Base-by-base conservation (phyloP, 30 jellyfish, hydroid and myxozoan species). In the Pelagia noctiluca region DNA sequence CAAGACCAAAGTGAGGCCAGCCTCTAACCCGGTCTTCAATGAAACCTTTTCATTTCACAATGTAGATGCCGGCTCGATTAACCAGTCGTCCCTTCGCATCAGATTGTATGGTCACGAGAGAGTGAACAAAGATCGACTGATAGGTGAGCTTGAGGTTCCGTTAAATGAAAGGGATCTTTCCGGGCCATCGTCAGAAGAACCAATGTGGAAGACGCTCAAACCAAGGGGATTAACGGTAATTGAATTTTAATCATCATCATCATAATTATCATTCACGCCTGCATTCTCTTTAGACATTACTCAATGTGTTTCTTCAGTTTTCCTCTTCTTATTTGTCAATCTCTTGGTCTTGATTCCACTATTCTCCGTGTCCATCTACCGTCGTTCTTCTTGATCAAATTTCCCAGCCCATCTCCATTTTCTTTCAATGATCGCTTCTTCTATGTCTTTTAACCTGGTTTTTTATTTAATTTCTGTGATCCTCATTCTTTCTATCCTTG, bases 1-100 rank as follows among this genome's bases (percentile, higher is more conserved):
- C 72, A 91, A 91, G 77, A 91, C 98, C 36, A 91, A 91, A 85
- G 98, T 91, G 52, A 63, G 98, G 35, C 98, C 98, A 57, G 96
- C 96, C 62, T 65, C 98, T 37, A 91, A 91, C 57, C 98, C 98
- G 11, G 90, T 91, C 2, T 91, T 91, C 90, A 91, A 91, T 49
- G 98, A 91, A 63, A 91, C 98, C 49, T 91, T 91, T 70, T 70
- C 94, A 0, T 91, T 91, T 62, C 85, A 50, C 66, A 75, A 86
- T 53, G 88, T 91, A 24, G 95, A 84, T 34, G 94, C 78, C 23
- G 79, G 72, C 0, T 66, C 94, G 2, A 78, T 91, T 3, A 31
- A 32, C 82, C 96, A 91, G 77, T 84, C 90, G 33, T 46, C 94
- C 21, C 72, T 91, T 33, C 67, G 98, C 38, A 71, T 91, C 23